Conservation (phyloP, 2,113 vertebrate species). For the Melanocharis versteri region DNA sequence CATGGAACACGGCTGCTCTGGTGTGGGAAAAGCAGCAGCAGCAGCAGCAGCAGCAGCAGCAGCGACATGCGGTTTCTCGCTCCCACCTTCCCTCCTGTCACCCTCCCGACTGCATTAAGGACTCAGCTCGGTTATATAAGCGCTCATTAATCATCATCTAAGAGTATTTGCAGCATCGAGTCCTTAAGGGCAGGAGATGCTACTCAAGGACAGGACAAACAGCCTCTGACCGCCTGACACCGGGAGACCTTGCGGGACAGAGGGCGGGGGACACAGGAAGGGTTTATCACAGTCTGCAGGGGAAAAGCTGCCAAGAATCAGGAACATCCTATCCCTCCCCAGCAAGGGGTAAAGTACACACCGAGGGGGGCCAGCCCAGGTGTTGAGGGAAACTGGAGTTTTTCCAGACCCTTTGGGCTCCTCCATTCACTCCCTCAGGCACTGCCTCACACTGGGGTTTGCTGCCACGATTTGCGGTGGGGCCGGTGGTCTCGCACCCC, state of each 20-base stretch:
- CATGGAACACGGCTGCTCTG: accelerated
- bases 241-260: neutral
- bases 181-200: constrained; percentile 5
- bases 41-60: neutral
- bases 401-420: neutral
- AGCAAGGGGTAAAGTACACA: neutral
- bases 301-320: neutral
- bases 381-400: neutral
- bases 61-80: neutral
- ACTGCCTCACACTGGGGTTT: accelerated
- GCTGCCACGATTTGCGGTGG: accelerated
- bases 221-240: neutral
- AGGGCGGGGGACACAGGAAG: neutral
- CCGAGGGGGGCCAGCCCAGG: neutral
- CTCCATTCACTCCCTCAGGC: accelerated
- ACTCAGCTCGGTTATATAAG: neutral
- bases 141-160: neutral
- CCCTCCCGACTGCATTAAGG: neutral
- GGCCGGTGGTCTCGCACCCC: neutral
- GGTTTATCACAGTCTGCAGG: neutral
- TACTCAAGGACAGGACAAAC: neutral
- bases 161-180: neutral
- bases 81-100: constrained; percentile 28
- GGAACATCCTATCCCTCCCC: neutral
- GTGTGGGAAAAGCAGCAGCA: neutral